These are phyloP conservation scores for Drosophila infuscata DNA, from an alignment of 2,888 invertebrate genomes.

Conservation along the genomic window DNA sequence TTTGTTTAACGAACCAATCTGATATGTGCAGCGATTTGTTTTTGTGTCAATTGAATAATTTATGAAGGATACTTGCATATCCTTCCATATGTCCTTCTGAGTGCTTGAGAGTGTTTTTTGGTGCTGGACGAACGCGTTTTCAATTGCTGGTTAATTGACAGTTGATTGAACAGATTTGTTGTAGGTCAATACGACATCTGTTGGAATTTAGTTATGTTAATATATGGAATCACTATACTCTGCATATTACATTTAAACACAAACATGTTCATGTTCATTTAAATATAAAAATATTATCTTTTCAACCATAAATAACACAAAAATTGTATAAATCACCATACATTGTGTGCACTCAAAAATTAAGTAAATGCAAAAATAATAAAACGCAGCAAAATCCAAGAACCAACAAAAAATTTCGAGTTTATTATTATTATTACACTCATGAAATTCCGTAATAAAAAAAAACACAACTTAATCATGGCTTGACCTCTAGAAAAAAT, in stretches of 20 bases:
- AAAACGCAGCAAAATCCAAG: background rate
- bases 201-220: background rate
- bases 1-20: constrained; percentile 56
- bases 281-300: background rate
- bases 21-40: constrained; percentile 58
- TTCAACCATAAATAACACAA: background rate
- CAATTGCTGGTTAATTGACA: constrained; percentile 58
- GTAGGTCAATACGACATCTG: background rate
- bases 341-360: background rate
- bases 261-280: background rate
- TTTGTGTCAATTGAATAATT: constrained; percentile 62
- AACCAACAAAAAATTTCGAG: background rate
- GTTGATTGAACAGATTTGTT: constrained; percentile 45
- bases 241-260: background rate
- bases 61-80: constrained; percentile 23
- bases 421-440: constrained; percentile 17
- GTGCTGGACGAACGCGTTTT: constrained; percentile 29
- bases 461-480: background rate
- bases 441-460: constrained; percentile 11
- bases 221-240: background rate
- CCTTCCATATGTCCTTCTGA: background rate
- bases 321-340: background rate
- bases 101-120: constrained; percentile 17
- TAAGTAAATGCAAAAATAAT: background rate
- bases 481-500: background rate